A percentile compares a stretch with the other conserved stretches of the same genome.
These are phyloP conservation scores for Ptychobarbus kaznakovi DNA, from an alignment of 2,797 vertebrate species.

Conservation along the genomic window DNA sequence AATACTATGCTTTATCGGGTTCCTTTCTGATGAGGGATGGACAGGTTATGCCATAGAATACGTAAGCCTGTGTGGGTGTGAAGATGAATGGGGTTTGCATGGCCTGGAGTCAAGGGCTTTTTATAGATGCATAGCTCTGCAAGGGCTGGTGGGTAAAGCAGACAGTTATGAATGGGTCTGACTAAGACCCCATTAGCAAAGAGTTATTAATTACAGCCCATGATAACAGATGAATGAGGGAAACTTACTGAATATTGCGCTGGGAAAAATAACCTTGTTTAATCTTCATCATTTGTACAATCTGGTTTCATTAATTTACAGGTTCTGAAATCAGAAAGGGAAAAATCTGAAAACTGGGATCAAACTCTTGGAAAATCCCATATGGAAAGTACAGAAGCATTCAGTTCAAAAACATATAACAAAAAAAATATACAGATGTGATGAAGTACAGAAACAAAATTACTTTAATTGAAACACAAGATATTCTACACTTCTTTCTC, in stretches of 20 bases:
- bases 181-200: slow-evolving; percentile 58
- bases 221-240: slow-evolving; percentile 60
- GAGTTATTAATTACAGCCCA: slow-evolving; percentile 62
- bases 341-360: neutral
- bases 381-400: neutral
- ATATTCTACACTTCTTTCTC: neutral
- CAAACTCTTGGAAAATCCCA: neutral
- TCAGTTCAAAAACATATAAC: neutral
- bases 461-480: neutral
- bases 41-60: slow-evolving; percentile 14
- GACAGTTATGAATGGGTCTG: slow-evolving; percentile 61
- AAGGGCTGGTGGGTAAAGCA: slow-evolving; percentile 24
- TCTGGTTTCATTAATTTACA: slow-evolving; percentile 11
- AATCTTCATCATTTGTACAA: slow-evolving; percentile 24
- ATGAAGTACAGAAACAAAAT: neutral
- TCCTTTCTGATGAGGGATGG: slow-evolving; percentile 36
- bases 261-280: slow-evolving; percentile 47
- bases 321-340: slow-evolving; percentile 12
- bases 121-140: slow-evolving; percentile 50
- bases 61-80: slow-evolving; percentile 43
- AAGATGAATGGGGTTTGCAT: slow-evolving; percentile 61
- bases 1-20: slow-evolving; percentile 47
- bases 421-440: neutral
- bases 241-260: slow-evolving; percentile 51
- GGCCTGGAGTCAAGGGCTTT: slow-evolving; percentile 54